These are phyloP conservation scores for Sinocyclocheilus anophthalmus DNA, from an alignment of 2,113 vertebrate genomes.

Conservation along the genomic window DNA sequence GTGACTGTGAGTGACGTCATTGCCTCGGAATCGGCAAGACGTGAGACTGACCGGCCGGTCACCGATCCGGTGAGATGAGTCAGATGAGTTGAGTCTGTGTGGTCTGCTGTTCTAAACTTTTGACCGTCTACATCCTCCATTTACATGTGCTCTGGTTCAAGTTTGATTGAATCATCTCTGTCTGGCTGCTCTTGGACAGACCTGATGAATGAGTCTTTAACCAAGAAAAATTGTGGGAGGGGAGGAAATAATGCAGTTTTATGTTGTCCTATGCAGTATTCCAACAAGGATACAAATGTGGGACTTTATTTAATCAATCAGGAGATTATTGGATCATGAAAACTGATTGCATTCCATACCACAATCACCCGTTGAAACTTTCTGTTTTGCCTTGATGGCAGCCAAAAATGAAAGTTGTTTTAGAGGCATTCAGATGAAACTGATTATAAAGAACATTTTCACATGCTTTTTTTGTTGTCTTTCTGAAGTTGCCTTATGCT, in stretches of 20 bases:
- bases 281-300: neutral
- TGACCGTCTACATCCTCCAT: neutral
- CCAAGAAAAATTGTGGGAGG: neutral
- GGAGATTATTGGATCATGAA: neutral
- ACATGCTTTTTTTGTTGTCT: neutral
- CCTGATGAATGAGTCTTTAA: constrained; percentile 6
- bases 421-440: neutral
- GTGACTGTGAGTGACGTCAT: too few species aligned
- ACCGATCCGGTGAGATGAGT: too few species aligned
- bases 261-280: neutral
- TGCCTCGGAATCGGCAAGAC: too few species aligned
- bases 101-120: neutral
- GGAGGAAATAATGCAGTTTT: neutral
- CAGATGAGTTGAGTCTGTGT: neutral
- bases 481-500: neutral
- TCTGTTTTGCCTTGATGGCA: neutral
- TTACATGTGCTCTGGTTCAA: constrained; percentile 9
- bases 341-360: neutral
- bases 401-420: neutral
- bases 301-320: neutral
- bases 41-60: too few species aligned
- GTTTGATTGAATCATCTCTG: constrained; percentile 28
- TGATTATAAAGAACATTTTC: neutral
- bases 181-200: constrained; percentile 6
- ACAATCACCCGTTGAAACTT: neutral